Percentiles rank a stretch among this genome's conserved stretches.
Evolutionary conservation across 2,888 invertebrate genomes (phyloP).

Genomic region (Tetragonisca angustula): DNA sequence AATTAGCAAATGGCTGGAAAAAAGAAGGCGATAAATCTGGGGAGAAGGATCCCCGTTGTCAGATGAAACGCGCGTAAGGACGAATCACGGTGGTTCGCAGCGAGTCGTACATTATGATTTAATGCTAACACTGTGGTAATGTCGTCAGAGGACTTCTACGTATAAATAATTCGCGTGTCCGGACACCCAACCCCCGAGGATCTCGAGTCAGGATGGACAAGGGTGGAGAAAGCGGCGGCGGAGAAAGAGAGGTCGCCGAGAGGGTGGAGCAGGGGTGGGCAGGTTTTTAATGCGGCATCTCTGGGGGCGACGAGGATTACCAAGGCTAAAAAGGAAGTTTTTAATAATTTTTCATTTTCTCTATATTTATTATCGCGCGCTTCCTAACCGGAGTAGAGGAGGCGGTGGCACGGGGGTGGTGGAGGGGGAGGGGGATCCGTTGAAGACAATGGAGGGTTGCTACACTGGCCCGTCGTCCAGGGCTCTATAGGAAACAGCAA

Average conservation of each 20-base stretch:
- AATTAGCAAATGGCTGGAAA: conserved; percentile 23
- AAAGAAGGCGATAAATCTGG: conserved; percentile 36
- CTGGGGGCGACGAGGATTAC: conserved; percentile 83
- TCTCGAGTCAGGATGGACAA: conserved; percentile 69
- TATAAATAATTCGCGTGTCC: conserved; percentile 84
- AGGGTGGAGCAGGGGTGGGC: conserved; percentile 62
- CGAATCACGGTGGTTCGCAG: conserved; percentile 81
- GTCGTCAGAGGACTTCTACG: conserved; percentile 84
- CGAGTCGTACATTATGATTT: conserved; percentile 84
- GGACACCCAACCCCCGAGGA: conserved; percentile 81
- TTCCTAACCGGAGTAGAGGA: conserved; percentile 80
- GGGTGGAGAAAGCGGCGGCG: conserved; percentile 62
- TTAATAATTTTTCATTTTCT: conserved; percentile 84
- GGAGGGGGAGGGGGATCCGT: conserved; percentile 49
- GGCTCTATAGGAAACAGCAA: conserved; percentile 55
- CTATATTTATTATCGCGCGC: conserved; percentile 84
- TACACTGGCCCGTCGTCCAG: conserved; percentile 65
- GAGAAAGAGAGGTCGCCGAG: conserved; percentile 60
- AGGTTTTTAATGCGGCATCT: conserved; percentile 84
- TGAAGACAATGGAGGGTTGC: conserved; percentile 80
- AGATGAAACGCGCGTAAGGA: conserved; percentile 75
- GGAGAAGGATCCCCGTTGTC: conserved; percentile 61
- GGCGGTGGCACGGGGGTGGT: too few species aligned
- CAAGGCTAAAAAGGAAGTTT: conserved; percentile 84
- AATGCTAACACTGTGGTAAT: conserved; percentile 84